A percentile compares a stretch with the other conserved stretches of the same genome.
phyloP scores from a whole-genome alignment of 2,113 vertebrate species.

The Neogale vison region DNA sequence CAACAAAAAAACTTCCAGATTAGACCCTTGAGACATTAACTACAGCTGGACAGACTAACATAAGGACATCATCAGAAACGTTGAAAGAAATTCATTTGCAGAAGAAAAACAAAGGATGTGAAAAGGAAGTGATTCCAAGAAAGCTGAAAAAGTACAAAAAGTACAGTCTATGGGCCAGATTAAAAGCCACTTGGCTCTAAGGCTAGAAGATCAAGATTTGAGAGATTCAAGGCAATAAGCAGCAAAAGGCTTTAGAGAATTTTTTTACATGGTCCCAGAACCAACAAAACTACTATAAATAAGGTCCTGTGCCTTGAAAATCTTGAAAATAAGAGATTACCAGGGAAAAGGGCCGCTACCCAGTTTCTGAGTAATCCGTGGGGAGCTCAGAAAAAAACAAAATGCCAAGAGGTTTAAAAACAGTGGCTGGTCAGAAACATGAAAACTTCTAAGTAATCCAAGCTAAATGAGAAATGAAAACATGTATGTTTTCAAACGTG shows the following conservation, averaged over 20 bases:
- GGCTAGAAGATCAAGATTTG: slow-evolving; percentile 77
- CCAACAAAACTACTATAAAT: too few species aligned
- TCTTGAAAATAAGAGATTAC: slow-evolving; percentile 89
- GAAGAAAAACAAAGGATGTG: slow-evolving; percentile 60
- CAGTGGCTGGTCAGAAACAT: slow-evolving; percentile 87
- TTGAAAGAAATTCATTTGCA: slow-evolving; percentile 57
- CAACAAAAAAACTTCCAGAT: neutral
- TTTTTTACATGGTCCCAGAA: slow-evolving; percentile 88
- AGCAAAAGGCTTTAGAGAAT: slow-evolving; percentile 88
- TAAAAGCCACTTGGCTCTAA: slow-evolving; percentile 86
- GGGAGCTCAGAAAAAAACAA: slow-evolving; percentile 87
- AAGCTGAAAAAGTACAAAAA: slow-evolving; percentile 63
- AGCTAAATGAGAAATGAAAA: slow-evolving; percentile 30
- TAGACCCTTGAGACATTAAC: neutral
- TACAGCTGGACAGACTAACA: neutral
- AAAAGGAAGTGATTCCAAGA: slow-evolving; percentile 58
- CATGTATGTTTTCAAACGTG: too few species aligned
- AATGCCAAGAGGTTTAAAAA: slow-evolving; percentile 88
- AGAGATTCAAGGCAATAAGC: slow-evolving; percentile 83
- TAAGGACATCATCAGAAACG: slow-evolving; percentile 59
- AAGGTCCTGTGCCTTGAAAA: slow-evolving; percentile 91
- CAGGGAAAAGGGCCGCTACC: slow-evolving; percentile 88
- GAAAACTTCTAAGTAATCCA: slow-evolving; percentile 20
- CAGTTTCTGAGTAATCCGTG: slow-evolving; percentile 90
- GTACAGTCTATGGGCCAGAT: slow-evolving; percentile 78